Evolutionary conservation across 2,797 vertebrate species (phyloP).

Genomic region (Helostoma temminkii): DNA sequence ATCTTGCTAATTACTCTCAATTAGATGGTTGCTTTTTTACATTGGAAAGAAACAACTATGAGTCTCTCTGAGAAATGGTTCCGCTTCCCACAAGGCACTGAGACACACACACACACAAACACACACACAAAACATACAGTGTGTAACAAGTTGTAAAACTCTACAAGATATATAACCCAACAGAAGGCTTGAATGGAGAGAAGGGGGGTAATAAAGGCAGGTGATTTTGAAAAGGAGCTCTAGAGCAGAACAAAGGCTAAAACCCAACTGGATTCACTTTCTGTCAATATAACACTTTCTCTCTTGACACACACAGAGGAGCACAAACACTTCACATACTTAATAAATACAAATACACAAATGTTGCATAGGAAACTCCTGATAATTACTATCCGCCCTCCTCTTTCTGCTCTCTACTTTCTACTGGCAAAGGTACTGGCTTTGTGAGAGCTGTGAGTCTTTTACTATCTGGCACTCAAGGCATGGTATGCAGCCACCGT

Average conservation of each 20-base stretch:
- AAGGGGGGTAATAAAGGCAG: slow-evolving; percentile 70
- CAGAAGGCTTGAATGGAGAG: slow-evolving; percentile 66
- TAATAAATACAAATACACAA: slow-evolving; percentile 29
- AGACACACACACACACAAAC: slow-evolving; percentile 44
- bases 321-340: background rate
- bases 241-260: slow-evolving; percentile 65
- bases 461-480: slow-evolving; percentile 77
- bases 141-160: slow-evolving; percentile 75
- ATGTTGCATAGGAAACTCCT: slow-evolving; percentile 24
- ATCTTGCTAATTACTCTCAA: slow-evolving; percentile 77
- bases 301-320: slow-evolving; percentile 4
- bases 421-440: slow-evolving; percentile 28
- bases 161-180: slow-evolving; percentile 74
- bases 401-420: slow-evolving; percentile 43
- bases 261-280: slow-evolving; percentile 58
- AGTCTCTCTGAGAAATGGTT: slow-evolving; percentile 58
- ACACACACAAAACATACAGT: slow-evolving; percentile 44
- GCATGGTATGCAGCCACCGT: slow-evolving; percentile 64
- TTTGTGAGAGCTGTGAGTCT: slow-evolving; percentile 50
- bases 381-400: slow-evolving; percentile 12
- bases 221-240: slow-evolving; percentile 71
- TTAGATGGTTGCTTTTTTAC: slow-evolving; percentile 71
- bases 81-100: slow-evolving; percentile 57
- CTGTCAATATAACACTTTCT: slow-evolving; percentile 42
- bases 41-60: slow-evolving; percentile 60